These are phyloP conservation scores for Taeniopygia guttata DNA, from an alignment of 2,797 vertebrate species.

Conservation along the genomic window DNA sequence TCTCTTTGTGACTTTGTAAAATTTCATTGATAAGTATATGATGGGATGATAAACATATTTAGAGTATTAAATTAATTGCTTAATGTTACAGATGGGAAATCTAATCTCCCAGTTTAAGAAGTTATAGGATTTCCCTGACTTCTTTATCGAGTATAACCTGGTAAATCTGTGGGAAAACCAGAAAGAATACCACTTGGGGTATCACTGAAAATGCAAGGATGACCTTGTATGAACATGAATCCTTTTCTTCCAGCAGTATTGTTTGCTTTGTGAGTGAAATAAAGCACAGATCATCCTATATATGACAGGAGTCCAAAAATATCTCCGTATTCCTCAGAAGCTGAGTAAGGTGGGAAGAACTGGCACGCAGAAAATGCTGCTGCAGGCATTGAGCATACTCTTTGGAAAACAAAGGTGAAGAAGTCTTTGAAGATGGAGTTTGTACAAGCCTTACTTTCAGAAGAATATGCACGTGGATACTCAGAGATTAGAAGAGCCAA, in stretches of 20 bases:
- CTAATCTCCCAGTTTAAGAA: not conserved
- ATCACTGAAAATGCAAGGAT: not conserved
- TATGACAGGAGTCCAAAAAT: not conserved
- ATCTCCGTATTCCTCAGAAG: not conserved
- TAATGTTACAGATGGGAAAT: not conserved
- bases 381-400: not conserved
- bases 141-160: not conserved
- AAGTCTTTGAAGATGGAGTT: not conserved
- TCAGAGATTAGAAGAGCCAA: not conserved
- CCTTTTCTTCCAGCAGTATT: not conserved
- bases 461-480: accelerated
- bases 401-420: not conserved
- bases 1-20: not conserved
- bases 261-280: not conserved
- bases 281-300: accelerated
- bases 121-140: not conserved
- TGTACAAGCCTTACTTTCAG: not conserved
- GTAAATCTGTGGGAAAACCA: not conserved
- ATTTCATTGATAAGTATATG: not conserved
- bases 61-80: not conserved
- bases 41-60: not conserved
- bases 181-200: not conserved
- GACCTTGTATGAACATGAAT: not conserved
- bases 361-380: not conserved
- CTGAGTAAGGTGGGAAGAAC: not conserved